Evolutionary conservation across 2,888 invertebrate genomes (phyloP).

Genomic region (Apamea epomidion): DNA sequence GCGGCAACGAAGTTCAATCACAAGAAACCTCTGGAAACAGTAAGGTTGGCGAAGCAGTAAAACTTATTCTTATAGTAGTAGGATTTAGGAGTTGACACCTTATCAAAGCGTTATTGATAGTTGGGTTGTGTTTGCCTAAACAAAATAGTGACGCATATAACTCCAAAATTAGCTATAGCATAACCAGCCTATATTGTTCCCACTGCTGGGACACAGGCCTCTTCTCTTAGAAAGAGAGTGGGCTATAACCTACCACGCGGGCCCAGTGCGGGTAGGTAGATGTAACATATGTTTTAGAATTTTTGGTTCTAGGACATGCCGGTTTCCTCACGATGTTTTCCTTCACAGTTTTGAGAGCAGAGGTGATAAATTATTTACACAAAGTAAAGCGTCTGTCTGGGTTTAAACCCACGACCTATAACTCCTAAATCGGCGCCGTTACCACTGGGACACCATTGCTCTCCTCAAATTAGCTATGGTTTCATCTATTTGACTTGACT

Average conservation of each 20-base stretch:
- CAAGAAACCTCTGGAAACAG: conserved; percentile 44
- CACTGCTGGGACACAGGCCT: too few relatives aligned
- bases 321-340: not conserved
- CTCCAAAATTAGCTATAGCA: not conserved
- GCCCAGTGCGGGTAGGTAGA: too few relatives aligned
- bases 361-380: not conserved
- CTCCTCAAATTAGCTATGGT: conserved; percentile 3
- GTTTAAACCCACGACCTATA: not conserved
- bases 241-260: not conserved
- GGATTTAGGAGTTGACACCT: not conserved
- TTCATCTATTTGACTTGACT: not conserved
- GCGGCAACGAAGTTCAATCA: conserved; percentile 51
- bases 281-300: too few relatives aligned
- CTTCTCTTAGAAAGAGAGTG: not conserved
- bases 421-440: too few relatives aligned
- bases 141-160: not conserved
- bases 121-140: not conserved
- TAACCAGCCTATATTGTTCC: not conserved
- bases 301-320: not conserved
- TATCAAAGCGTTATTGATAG: conserved; percentile 4
- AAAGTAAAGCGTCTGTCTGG: not conserved
- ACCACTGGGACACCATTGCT: not conserved
- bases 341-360: not conserved
- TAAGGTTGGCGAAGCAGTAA: conserved; percentile 14
- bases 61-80: not conserved